Base-by-base conservation (phyloP, 2,113 vertebrate species). In the Pelobates fuscus region DNA sequence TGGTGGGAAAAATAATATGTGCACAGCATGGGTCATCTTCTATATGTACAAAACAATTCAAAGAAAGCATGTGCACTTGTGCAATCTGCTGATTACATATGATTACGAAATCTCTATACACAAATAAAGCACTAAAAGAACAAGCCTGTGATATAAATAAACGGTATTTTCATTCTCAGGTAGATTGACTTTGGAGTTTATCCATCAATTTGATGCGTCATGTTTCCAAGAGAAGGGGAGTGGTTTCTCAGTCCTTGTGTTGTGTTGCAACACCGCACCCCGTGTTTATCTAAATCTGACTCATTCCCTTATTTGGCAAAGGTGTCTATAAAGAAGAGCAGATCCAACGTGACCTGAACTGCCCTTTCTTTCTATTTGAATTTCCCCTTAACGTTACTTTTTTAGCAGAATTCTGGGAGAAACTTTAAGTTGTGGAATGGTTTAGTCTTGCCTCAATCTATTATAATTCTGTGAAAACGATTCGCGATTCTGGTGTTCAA, bases 81-180 rank as follows among this genome's bases (percentile, higher is more conserved):
- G 55, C 64, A 76, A 67, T 55, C 26, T 60, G 8, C 64, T 57
- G 55, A n/a, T 77, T 77, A 77, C 64, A 49, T 23, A 52, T 30
- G n/a, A 68, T 77, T 77, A 77, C 37, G 73, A 77, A 77, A 77
- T 14, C 57, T 67, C 27, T 32, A 27, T 58, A 77, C 61, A 77
- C 73, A 77, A 65, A 66, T 41, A 58, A 10, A 57, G 17, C 61
- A 65, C 46, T 59, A 37, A 49, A 67, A 44, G 54, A 67, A 57
- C 61, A 55, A 67, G 73, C 32, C 73, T 21, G 43, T 10, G 41
- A 60, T 77, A 68, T 77, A 77, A 77, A 77, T 77, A 68, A 59
- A 61, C 14, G 55, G 8, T 49, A 37, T 77, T 68, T 68, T 77
- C 43, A 49, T 61, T 77, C 73, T 68, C 65, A 77, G 73, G 64